Evolutionary conservation across 37 sponge, comb jelly and placozoan genomes (phyloP).

Genomic region (Petrosia ficiformis): DNA sequence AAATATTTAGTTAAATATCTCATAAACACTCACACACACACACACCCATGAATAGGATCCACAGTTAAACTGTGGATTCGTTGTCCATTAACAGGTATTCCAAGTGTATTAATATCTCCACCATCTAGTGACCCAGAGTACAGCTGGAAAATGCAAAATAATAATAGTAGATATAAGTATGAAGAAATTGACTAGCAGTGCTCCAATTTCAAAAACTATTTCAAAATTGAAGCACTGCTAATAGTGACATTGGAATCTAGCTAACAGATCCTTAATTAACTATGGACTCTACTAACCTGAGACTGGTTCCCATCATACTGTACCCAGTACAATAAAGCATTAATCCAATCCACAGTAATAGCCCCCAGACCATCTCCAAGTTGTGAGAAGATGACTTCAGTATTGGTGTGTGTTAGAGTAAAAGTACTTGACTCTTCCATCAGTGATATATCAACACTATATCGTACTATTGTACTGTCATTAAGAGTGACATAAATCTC

Average conservation of each 20-base stretch:
- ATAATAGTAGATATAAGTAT: neutral
- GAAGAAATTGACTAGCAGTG: too few relatives aligned
- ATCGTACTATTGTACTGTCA: neutral
- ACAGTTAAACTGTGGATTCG: neutral
- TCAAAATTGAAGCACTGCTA: too few relatives aligned
- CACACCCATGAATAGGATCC: constrained; percentile 50
- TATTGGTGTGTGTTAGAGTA: neutral
- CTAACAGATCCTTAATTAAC: too few relatives aligned
- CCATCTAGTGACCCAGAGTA: neutral
- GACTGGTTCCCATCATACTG: neutral
- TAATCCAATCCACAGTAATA: constrained; percentile 54
- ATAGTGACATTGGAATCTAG: too few relatives aligned
- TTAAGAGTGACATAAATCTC: neutral
- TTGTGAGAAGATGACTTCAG: neutral
- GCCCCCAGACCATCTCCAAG: neutral
- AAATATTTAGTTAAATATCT: neutral
- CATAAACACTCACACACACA: neutral
- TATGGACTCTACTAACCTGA: neutral
- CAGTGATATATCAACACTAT: neutral
- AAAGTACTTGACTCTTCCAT: neutral
- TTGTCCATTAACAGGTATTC: neutral
- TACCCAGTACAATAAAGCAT: constrained; percentile 18
- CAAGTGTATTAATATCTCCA: constrained; percentile 2
- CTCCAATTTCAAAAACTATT: too few relatives aligned
- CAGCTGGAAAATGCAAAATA: neutral